Conservation (phyloP, 2,113 vertebrate species). For the Rhinopomastus cyanomelas region DNA sequence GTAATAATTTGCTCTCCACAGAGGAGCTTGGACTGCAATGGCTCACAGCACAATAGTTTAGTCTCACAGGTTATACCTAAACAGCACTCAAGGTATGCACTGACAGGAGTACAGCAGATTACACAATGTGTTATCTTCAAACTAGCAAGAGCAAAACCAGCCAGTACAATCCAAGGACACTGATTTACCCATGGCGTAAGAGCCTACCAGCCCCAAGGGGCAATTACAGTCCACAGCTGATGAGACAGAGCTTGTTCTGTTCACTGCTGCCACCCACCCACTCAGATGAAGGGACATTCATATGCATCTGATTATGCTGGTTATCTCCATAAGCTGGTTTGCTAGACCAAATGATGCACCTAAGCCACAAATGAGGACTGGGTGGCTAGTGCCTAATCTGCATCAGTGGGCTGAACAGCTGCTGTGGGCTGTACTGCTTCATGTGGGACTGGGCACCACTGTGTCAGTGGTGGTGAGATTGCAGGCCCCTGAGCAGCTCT, state of each 20-base stretch:
- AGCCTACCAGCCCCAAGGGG: neutral
- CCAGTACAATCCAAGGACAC: neutral
- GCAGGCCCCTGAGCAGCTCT: neutral
- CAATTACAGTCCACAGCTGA: neutral
- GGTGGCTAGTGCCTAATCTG: neutral
- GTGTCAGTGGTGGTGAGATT: neutral
- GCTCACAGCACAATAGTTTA: neutral
- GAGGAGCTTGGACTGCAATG: neutral
- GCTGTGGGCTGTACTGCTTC: neutral
- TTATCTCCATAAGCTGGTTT: neutral
- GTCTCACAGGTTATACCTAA: neutral
- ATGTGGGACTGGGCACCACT: neutral
- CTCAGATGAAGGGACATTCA: neutral
- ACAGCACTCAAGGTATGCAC: neutral
- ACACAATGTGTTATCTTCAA: neutral
- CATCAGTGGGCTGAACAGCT: neutral
- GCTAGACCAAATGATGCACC: neutral
- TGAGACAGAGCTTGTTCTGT: neutral
- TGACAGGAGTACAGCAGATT: neutral
- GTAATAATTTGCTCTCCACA: neutral
- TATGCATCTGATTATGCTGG: neutral
- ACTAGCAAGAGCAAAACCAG: neutral
- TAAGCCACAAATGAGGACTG: neutral
- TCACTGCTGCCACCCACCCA: neutral
- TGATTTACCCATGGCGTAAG: neutral